Conservation (phyloP, 2,888 invertebrate species). For the Drosophila dives region DNA sequence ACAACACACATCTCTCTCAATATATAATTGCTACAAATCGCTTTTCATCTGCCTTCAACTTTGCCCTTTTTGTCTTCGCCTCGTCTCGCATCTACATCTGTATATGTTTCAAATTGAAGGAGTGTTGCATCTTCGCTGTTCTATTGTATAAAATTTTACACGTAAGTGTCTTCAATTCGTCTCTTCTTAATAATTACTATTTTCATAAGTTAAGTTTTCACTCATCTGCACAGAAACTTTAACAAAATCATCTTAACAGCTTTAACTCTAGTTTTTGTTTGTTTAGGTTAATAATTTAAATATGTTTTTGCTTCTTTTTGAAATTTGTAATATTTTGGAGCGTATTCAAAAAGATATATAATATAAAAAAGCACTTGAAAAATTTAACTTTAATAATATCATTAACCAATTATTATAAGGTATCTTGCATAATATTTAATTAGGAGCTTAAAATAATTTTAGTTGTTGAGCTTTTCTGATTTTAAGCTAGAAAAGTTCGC, state of each 20-base stretch:
- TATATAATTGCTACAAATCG: conserved; percentile 17
- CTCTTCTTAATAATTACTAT: neutral
- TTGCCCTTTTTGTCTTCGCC: conserved; percentile 37
- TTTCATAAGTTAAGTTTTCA: neutral
- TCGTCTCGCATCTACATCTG: conserved; percentile 47
- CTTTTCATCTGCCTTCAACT: conserved; percentile 45
- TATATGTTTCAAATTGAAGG: conserved; percentile 48
- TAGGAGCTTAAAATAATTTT: neutral
- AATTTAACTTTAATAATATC: neutral
- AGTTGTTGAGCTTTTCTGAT: neutral
- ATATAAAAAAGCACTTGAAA: neutral
- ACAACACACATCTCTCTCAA: conserved; percentile 9
- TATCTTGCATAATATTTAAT: neutral
- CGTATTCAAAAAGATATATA: neutral
- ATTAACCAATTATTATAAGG: neutral
- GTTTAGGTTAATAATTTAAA: neutral
- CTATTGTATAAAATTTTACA: conserved; percentile 26
- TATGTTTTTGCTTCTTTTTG: neutral
- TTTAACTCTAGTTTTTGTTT: neutral
- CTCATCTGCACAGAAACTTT: neutral
- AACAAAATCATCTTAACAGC: neutral
- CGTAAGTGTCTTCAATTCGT: conserved; percentile 45
- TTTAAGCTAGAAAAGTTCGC: neutral
- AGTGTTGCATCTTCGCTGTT: conserved; percentile 19
- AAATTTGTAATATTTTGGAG: neutral